Conservation (phyloP, 1,140 invertebrate species). For the Cyrtorhinus lividipennis region DNA sequence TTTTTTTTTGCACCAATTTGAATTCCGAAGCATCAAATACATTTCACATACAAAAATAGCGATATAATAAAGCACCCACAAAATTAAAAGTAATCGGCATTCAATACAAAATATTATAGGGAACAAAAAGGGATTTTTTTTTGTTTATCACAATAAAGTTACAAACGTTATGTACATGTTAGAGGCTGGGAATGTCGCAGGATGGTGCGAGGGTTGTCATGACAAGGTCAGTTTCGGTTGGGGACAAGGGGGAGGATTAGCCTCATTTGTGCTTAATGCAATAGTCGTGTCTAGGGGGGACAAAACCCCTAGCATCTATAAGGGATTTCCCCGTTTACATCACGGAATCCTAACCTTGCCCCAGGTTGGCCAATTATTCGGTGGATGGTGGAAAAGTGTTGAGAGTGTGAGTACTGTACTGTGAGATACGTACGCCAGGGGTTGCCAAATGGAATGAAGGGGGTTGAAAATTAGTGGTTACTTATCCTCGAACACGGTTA, state of each 20-base stretch:
- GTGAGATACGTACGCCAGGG: no score
- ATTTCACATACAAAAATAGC: slow-evolving; percentile 4
- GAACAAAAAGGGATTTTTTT: neutral
- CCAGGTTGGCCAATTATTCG: no score
- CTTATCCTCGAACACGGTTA: no score
- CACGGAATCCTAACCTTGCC: no score
- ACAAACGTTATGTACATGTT: neutral
- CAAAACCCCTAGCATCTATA: no score
- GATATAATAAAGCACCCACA: slow-evolving; percentile 1
- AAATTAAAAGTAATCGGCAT: neutral
- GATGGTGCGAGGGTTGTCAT: neutral
- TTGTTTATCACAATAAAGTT: neutral
- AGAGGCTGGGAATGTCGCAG: no score
- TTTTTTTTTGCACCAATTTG: neutral
- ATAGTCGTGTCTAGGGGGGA: slow-evolving; percentile 1
- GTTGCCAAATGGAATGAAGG: no score
- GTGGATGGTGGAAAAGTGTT: no score
- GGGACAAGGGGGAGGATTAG: neutral
- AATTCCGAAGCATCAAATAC: neutral
- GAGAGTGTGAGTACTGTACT: no score
- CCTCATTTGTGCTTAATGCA: slow-evolving; percentile 6
- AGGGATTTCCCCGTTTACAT: no score
- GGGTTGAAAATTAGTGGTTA: no score
- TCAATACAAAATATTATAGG: no score
- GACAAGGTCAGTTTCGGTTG: neutral